Base-by-base conservation (phyloP, 2,888 invertebrate species). In the Spisula subtruncata region DNA sequence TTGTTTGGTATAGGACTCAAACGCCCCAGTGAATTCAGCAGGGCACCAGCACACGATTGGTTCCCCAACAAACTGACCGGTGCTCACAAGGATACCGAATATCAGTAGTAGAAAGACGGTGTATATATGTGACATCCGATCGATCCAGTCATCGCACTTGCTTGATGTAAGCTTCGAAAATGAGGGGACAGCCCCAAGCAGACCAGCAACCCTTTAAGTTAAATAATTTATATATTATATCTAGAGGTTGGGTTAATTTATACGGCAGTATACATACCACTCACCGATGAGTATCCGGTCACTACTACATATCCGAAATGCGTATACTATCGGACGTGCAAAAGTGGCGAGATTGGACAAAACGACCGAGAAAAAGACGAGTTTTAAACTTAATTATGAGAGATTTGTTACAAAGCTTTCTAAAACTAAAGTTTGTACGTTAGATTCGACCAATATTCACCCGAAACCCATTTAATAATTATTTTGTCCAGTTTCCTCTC, bases 31-130 rank as follows among this genome's bases (percentile, higher is more conserved):
- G 51, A 94, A 94, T 41, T 94, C 92, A 0, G 94, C 94, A 10
- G 94, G 94, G 66, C 93, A 94, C 95, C 95, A 95, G 90, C 95
- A 95, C 82, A 95, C 95, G 66, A 95, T 95, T 4, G 95, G 95
- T 83, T 95, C 95, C 0, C 95, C 95, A 12, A 95, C 94, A 85
- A 94, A 95, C 89, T 95, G 95, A 12, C 94, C 93, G 0, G 94
- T 93, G 80, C 93, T 94, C 79, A 95, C 94, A 29, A 95, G 92
- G 29, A 95, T 93, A 56, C 95, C 95, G 85, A 95, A 95, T 16
- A 95, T 91, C 12, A 94, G 93, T 35, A 95, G 83, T 12, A 95
- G 83, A 41, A 95, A 93, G 0, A 94, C 94, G 0, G 95, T 94
- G 92, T 94, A 94, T 12, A 95, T 93, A 90, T 95, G 95, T 84